Base-by-base conservation (phyloP, 2,113 vertebrate genomes). In the Zingel zingel region DNA sequence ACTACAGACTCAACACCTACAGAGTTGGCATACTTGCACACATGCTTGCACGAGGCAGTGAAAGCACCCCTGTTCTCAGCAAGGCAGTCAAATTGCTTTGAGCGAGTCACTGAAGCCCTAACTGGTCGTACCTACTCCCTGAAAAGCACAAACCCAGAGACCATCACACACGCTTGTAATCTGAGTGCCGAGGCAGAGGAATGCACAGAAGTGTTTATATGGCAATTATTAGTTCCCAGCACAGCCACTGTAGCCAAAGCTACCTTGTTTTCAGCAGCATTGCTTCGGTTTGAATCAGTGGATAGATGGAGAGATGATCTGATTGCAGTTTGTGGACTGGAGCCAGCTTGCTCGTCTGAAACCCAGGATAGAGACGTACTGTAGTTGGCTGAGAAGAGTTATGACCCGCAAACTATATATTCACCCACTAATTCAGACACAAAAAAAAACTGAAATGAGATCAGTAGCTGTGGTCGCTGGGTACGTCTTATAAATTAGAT, bases 1-100 rank as follows among this genome's bases (percentile, higher is more conserved):
- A 77, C 47, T 72, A 62, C 50, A 70, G 72, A 77, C 75, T 84
- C 74, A 33, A 76, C 82, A 81, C 78, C 76, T 75, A 83, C 76
- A 69, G 59, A 62, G 27, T 61, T 79, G 67, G 59, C 79, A 61
- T 16, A 79, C 71, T 68, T 70, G 56, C 74, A 83, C 45, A 63
- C n/a, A 58, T 23, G 64, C 73, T 50, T 71, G 61, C 59, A 81
- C 56, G 63, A 43, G 69, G 33, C 47, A 74, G 47, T 36, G 27
- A 25, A 62, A 75, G 21, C 30, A n/a, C 39, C 14, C 47, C 10
- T 16, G 8, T 5, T 57, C 54, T 70, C 53, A 59, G 70, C 68
- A 43, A 48, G 2, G 33, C 69, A 69, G 14, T 81, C 18, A 19
- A 54, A 74, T 39, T 23, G 15, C 27, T 78, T 63, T 39, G 25